Conservation (phyloP, 2,888 invertebrate genomes). For the Ormyrus thymus region DNA sequence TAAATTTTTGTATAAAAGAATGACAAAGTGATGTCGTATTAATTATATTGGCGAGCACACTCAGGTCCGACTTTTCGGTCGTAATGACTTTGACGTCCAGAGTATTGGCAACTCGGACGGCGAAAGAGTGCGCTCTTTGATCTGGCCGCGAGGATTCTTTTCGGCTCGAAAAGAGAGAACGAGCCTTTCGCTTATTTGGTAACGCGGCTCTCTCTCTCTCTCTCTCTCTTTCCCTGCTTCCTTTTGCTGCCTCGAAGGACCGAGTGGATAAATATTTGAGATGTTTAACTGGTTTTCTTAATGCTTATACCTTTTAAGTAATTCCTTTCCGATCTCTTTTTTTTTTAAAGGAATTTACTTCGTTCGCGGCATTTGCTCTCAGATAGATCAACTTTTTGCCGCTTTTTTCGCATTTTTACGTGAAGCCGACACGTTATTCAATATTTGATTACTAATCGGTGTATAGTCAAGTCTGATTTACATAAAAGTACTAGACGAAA, state of each 20-base stretch:
- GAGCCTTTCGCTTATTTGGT: slow-evolving; percentile 45
- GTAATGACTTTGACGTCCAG: slow-evolving; percentile 45
- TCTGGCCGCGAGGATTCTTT: slow-evolving; percentile 42
- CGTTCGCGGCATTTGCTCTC: background rate
- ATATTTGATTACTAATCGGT: slow-evolving; percentile 45
- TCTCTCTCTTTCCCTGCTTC: slow-evolving; percentile 38
- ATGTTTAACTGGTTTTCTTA: slow-evolving; percentile 53
- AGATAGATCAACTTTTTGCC: slow-evolving; percentile 5
- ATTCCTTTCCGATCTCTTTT: slow-evolving; percentile 17
- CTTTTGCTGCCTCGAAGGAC: background rate
- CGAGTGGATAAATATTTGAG: slow-evolving; percentile 54
- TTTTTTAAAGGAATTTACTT: background rate
- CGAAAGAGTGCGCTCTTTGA: slow-evolving; percentile 38
- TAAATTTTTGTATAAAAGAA: no score
- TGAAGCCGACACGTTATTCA: slow-evolving; percentile 15
- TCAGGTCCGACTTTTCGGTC: slow-evolving; percentile 25
- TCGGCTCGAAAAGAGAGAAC: slow-evolving; percentile 13
- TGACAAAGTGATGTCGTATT: background rate
- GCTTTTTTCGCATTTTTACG: background rate
- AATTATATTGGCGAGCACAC: slow-evolving; percentile 3
- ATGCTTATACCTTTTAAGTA: slow-evolving; percentile 41
- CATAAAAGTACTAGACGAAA: no score
- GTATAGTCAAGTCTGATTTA: background rate
- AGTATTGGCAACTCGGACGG: slow-evolving; percentile 10
- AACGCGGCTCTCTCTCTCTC: slow-evolving; percentile 25